Evolutionary conservation across 1,140 invertebrate genomes (phyloP), one percentile per base, ranked within the genome.

Genomic region (Reticulitermes speratus): DNA sequence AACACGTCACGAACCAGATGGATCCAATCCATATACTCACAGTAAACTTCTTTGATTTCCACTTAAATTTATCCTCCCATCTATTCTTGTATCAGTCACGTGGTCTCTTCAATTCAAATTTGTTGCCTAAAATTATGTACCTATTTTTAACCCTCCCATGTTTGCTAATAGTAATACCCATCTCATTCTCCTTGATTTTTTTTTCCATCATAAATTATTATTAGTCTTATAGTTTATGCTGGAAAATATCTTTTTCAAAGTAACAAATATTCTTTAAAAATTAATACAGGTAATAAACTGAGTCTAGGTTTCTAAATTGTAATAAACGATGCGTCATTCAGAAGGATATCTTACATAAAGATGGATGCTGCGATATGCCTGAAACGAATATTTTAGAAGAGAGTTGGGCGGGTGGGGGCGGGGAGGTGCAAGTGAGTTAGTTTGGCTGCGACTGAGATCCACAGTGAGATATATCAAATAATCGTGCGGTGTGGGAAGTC

Each of bases 391-490:
- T 55, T 55, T 55, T 55, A 16, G 52, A 75, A 30, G 11, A 30
- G 65, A n/a, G 65, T 12, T 75, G 65, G 65, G 65, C 65, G 65
- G 65, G 65, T 30, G 65, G n/a, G 65, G 65, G 65, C 65, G 65
- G 65, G 65, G 65, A 75, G 65, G 65, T 75, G 65, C 65, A 75
- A 75, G 65, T 75, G 65, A 75, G 65, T 75, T 75, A 75, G 65
- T 75, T 30, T 75, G 65, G n/a, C 65, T 75, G 65, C 65, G 65
- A 25, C 25, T 75, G 25, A 75, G 25, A 75, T 75, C 14, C 65
- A 75, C 65, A 75, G 65, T 25, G 65, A 75, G 65, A 75, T 75
- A 75, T 75, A 75, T 75, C 65, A 25, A 75, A 75, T 75, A 25
- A 75, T 75, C 65, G 65, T 75, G 65, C 65, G 65, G 65, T 75